These are phyloP conservation scores for Proisotoma minuta DNA, from an alignment of 2,888 invertebrate species.

Conservation along the genomic window DNA sequence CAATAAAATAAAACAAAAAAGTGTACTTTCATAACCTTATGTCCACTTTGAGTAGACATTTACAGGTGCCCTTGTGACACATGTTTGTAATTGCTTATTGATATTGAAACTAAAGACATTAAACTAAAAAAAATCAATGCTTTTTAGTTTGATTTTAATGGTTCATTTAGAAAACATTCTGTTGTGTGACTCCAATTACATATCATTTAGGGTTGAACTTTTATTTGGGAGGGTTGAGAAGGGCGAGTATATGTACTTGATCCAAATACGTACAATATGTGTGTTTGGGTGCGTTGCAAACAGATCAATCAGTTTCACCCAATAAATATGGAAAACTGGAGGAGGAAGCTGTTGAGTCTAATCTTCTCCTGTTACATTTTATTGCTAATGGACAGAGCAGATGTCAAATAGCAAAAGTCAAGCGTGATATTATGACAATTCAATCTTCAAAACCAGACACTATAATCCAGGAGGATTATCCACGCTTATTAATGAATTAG, in stretches of 20 bases:
- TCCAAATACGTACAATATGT: not conserved
- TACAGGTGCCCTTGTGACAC: too few relatives aligned
- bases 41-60: not conserved
- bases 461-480: too few relatives aligned
- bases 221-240: not conserved
- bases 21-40: not conserved
- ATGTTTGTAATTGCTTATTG: too few relatives aligned
- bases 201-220: not conserved
- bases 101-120: too few relatives aligned
- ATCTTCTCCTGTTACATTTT: not conserved
- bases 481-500: too few relatives aligned
- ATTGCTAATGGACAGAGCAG: slow-evolving; percentile 1
- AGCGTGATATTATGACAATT: too few relatives aligned
- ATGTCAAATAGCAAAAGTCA: slow-evolving; percentile 10
- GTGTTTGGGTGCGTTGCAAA: not conserved
- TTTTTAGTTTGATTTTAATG: not conserved
- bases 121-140: not conserved
- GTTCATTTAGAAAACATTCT: not conserved
- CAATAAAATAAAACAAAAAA: not conserved
- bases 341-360: slow-evolving; percentile 2
- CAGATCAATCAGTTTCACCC: slow-evolving; percentile 1
- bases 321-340: not conserved
- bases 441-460: too few relatives aligned
- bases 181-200: not conserved
- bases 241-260: not conserved